phyloP scores from a whole-genome alignment of 2,797 vertebrate genomes.

The Sebastes melanostomus region DNA sequence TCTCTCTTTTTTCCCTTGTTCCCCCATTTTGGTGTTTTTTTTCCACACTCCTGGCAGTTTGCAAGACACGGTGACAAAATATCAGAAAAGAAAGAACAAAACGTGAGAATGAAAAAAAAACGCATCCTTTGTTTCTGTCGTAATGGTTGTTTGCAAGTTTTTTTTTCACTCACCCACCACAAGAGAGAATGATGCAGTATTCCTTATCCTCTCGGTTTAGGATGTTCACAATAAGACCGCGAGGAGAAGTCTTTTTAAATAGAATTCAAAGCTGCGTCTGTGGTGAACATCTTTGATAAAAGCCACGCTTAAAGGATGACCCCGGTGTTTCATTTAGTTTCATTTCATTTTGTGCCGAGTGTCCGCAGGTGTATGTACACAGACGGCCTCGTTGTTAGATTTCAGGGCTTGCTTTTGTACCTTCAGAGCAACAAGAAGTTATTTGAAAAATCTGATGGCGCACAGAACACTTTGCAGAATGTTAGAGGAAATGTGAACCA shows the following conservation, averaged over 20 bases:
- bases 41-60: conserved; percentile 84
- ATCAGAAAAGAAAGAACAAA: conserved; percentile 99
- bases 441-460: conserved; percentile 12
- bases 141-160: conserved; percentile 41
- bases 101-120: conserved; percentile 88
- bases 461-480: not conserved
- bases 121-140: conserved; percentile 54
- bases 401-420: conserved; percentile 39
- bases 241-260: conserved; percentile 48
- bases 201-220: conserved; percentile 38
- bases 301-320: conserved; percentile 39
- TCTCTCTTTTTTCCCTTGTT: conserved; percentile 37
- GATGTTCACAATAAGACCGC: conserved; percentile 26
- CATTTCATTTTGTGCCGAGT: conserved; percentile 45
- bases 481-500: conserved; percentile 27
- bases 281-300: conserved; percentile 47
- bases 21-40: conserved; percentile 35
- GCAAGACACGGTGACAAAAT: conserved; percentile 99
- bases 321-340: conserved; percentile 47
- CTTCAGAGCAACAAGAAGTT: not conserved
- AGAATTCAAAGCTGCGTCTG: conserved; percentile 42
- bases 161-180: conserved; percentile 19
- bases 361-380: conserved; percentile 38
- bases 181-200: conserved; percentile 74
- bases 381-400: conserved; percentile 17